phyloP scores from a whole-genome alignment of 2,113 vertebrate genomes.

The Austrofundulus limnaeus region DNA sequence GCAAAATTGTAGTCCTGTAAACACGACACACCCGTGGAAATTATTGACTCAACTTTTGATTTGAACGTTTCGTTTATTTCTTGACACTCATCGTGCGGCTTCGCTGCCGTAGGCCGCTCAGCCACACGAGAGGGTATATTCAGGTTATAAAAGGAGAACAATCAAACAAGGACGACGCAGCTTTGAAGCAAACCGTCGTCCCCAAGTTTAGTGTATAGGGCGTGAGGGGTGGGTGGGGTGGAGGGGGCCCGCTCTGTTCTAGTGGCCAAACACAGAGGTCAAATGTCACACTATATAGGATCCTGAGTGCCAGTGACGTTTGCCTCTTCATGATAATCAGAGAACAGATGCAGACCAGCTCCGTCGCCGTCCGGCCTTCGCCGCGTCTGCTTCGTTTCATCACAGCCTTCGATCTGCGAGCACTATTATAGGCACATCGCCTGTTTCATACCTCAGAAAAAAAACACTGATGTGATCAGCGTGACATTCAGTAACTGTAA shows the following conservation, averaged over 20 bases:
- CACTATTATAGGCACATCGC: conserved; percentile 51
- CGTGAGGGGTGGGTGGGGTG: conserved; percentile 25
- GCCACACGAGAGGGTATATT: conserved; percentile 67
- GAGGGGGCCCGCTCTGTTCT: conserved; percentile 69
- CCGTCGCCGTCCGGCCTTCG: conserved; percentile 39
- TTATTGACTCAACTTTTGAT: conserved; percentile 35
- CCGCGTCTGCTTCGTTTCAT: conserved; percentile 62
- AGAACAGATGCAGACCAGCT: conserved; percentile 75
- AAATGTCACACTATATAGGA: conserved; percentile 83
- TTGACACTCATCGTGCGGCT: conserved; percentile 36
- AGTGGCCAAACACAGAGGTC: conserved; percentile 82
- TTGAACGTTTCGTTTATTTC: conserved; percentile 57
- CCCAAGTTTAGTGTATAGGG: conserved; percentile 42
- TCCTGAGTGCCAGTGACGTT: conserved; percentile 92
- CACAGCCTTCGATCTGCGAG: conserved; percentile 65
- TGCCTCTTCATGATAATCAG: conserved; percentile 93
- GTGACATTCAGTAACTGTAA: conserved; percentile 69
- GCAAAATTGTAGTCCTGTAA: conserved; percentile 7
- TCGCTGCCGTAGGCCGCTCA: conserved; percentile 18
- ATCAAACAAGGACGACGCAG: conserved; percentile 60
- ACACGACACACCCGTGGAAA: background rate
- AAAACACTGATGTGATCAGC: conserved; percentile 60
- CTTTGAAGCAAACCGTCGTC: conserved; percentile 36
- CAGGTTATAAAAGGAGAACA: conserved; percentile 76
- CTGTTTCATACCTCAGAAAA: conserved; percentile 70